These are phyloP conservation scores for Drosophila erecta DNA, from an alignment of 1,140 invertebrate genomes.

Conservation along the genomic window DNA sequence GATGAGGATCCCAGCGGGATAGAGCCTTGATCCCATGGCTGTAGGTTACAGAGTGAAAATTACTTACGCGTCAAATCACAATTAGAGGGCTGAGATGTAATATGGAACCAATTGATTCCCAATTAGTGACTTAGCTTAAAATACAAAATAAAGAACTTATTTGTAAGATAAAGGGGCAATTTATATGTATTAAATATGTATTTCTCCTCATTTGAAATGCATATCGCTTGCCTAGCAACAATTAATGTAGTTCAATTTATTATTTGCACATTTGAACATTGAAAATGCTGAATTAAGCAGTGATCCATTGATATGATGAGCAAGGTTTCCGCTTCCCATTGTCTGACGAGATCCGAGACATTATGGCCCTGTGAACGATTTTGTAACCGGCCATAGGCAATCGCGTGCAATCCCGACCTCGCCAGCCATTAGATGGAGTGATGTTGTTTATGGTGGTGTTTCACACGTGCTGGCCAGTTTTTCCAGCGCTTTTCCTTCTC, in stretches of 20 bases:
- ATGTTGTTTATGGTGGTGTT: slow-evolving; percentile 7
- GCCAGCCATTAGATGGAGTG: neutral
- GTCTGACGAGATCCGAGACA: neutral
- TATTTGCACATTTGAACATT: neutral
- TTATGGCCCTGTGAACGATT: slow-evolving; percentile 7
- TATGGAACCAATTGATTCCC: slow-evolving; percentile 2
- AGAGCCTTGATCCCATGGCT: neutral
- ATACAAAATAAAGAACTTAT: neutral
- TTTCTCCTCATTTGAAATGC: neutral
- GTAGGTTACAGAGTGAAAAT: neutral
- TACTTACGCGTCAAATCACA: neutral
- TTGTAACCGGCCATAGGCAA: slow-evolving; percentile 7
- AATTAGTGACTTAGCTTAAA: neutral
- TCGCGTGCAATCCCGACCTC: slow-evolving; percentile 20
- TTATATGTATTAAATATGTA: neutral
- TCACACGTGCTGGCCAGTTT: slow-evolving; percentile 23
- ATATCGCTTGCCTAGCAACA: neutral
- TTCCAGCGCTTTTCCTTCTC: slow-evolving; percentile 12
- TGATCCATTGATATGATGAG: slow-evolving; percentile 7
- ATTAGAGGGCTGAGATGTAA: neutral
- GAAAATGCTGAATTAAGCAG: slow-evolving; percentile 3
- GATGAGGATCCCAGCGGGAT: neutral
- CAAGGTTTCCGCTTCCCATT: slow-evolving; percentile 18
- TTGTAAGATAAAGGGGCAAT: no score
- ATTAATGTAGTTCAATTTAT: no score